Evolutionary conservation across 2,888 invertebrate species (phyloP), one percentile per base, ranked within the genome.

Genomic region (Drosophila tanythrix): DNA sequence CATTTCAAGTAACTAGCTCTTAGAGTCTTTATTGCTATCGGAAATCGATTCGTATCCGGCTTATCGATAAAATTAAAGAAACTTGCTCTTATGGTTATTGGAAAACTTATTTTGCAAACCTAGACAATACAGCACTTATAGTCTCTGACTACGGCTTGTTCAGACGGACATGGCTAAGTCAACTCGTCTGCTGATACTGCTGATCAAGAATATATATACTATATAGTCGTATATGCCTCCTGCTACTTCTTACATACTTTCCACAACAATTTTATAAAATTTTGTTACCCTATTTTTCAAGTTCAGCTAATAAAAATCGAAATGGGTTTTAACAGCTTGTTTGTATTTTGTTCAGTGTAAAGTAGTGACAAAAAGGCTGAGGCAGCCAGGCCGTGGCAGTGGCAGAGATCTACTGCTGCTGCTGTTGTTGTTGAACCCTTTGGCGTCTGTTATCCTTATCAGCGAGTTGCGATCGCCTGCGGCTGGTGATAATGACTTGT

Each of bases 401-500:
- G 46, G 13, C n/a, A 36, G 31, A 29, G 38, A 58, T 59, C 36
- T 61, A 38, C 61, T 33, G 25, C 51, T 31, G 5, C 48, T 27
- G 21, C 0, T 10, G 18, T 27, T 25, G 33, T 21, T 25, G 27
- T 56, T 15, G 38, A 52, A 31, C 33, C 31, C 18, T 52, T 46
- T 62, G 64, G 76, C 76, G 55, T 66, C 53, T 57, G 40, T 78
- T 70, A 76, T 66, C 76, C 81, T 91, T 89, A 82, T 84, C 85
- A 81, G 68, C 56, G 56, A 64, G 59, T 62, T 70, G 74, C 82
- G 81, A 91, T 89, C 91, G 79, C 79, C 70, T 74, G 59, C 57
- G 74, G 74, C 82, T 85, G 89, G 91, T 91, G 92, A 92, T 91
- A 91, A 91, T 91, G 91, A 90, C 86, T 89, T 91, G 92, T 91